phyloP scores from a whole-genome alignment of 2,113 vertebrate genomes.

The Charadrius vociferus region DNA sequence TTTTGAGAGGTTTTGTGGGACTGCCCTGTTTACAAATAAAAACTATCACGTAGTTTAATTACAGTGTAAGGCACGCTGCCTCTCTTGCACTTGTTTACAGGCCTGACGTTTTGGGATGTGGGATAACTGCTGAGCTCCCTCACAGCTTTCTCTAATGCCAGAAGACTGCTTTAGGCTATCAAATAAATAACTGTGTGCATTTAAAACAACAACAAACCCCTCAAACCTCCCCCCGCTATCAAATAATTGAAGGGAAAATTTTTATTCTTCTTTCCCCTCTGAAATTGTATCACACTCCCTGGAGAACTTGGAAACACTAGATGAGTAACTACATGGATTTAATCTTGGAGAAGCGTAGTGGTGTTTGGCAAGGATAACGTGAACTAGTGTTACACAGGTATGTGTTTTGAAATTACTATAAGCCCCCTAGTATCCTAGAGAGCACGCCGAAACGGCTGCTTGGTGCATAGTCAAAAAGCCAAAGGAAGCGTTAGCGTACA shows the following conservation, averaged over 20 bases:
- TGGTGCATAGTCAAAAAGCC: not conserved
- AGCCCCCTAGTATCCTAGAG: not conserved
- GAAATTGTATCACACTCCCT: not conserved
- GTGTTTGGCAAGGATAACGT: not conserved
- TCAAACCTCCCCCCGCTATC: not conserved
- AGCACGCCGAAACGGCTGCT: not conserved
- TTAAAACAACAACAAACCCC: not conserved
- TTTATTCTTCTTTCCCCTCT: not conserved
- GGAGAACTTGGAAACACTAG: not conserved
- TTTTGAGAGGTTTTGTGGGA: not conserved
- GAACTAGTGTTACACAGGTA: not conserved
- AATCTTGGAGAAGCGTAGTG: not conserved
- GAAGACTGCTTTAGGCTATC: not conserved
- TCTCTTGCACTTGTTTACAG: not conserved
- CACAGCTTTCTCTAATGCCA: not conserved
- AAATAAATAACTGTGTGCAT: not conserved
- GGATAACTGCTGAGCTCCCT: not conserved
- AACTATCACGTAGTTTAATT: not conserved
- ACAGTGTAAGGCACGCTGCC: not conserved
- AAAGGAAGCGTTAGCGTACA: fast-evolving
- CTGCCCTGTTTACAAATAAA: not conserved
- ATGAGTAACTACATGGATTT: not conserved
- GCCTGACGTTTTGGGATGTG: not conserved
- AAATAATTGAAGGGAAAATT: not conserved
- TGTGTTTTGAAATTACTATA: not conserved